Evolutionary conservation across 2,113 vertebrate genomes (phyloP), one percentile per base, ranked within the genome.

Genomic region (Cervus canadensis): DNA sequence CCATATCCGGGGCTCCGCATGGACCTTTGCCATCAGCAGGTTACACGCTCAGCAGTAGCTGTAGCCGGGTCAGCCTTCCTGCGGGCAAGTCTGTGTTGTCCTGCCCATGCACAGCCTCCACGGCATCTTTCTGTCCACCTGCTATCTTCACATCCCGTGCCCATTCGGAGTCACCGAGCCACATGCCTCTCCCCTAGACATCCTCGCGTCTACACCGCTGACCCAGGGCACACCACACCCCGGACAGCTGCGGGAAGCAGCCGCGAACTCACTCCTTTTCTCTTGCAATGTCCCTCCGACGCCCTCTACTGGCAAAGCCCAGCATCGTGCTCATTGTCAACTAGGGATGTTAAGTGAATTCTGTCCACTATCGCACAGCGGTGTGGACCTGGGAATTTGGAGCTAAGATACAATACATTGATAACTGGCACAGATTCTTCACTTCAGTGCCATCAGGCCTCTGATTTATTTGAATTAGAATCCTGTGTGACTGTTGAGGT

Each of bases 251-350:
- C 48, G 43, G 1, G 71, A 95, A 94, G 82, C 19, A 71, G 50
- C 76, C 67, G 45, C 56, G 71, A 90, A 19, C 30, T n/a, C 74
- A 26, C 16, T n/a, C 14, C 40, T 67, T 89, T 93, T 33, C 78
- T 97, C 78, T 57, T 54, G 57, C 71, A 87, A 0, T 95, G 92
- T 96, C 97, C 43, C 56, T 96, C 71, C 28, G 40, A 1, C 54
- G 56, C 96, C 94, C 92, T 98, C 94, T 97, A 43, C 90, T 94
- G 94, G 90, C 92, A 89, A 60, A 50, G 60, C 6, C 56, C 43
- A 59, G 12, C n/a, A 88, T 48, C 59, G 45, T 76, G 78, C n/a
- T 64, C 79, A 33, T 33, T 78, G 26, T 45, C 21, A 81, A 79
- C n/a, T 54, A 82, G 19, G 84, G 74, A 33, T 60, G 43, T 19